Evolutionary conservation across 2,113 vertebrate genomes (phyloP).

Genomic region (Arenaria interpres): DNA sequence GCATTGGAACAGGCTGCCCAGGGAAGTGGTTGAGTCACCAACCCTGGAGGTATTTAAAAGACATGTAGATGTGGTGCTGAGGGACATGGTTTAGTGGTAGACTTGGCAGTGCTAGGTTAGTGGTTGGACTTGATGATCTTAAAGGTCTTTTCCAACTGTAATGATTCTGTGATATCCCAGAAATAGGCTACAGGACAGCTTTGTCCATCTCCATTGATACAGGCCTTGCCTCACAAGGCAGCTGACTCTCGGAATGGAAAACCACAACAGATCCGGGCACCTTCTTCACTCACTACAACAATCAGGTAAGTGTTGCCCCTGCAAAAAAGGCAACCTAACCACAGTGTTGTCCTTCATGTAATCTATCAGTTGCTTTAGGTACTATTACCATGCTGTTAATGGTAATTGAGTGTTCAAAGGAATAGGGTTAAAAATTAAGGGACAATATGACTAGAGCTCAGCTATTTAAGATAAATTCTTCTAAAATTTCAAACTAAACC

Average conservation of each 20-base stretch:
- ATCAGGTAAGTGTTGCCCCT: background rate
- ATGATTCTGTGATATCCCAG: background rate
- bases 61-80: background rate
- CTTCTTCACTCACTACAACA: background rate
- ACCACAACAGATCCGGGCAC: background rate
- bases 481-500: background rate
- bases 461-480: background rate
- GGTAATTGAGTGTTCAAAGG: background rate
- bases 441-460: background rate
- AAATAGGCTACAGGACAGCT: background rate
- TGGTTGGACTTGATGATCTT: background rate
- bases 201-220: too few species aligned
- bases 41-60: background rate
- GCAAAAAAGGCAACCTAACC: accelerated
- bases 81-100: background rate
- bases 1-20: background rate
- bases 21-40: background rate
- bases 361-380: background rate
- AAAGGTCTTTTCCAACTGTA: background rate
- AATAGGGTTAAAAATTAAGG: background rate
- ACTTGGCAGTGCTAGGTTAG: background rate
- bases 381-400: background rate
- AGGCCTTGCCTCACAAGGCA: background rate
- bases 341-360: too few species aligned
- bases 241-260: background rate